Base-by-base conservation (phyloP, 1,140 invertebrate genomes). In the Acromyrmex heyeri region DNA sequence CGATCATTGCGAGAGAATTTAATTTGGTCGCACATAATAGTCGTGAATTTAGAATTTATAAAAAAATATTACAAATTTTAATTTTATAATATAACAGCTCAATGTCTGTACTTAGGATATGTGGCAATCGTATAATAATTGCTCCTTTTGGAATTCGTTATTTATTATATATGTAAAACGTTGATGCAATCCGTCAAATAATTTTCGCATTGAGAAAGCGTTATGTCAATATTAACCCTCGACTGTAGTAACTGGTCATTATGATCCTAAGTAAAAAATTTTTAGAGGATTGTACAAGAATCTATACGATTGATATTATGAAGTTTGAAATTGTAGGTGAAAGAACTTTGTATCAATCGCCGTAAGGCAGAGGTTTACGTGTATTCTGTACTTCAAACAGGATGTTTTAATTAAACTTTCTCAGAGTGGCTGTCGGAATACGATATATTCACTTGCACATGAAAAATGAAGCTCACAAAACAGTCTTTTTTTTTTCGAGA, bases 391-490 rank as follows among this genome's bases (percentile, higher is more conserved):
- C 38, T 44, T 44, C 38, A 44, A 44, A 44, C 38, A 10, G 38
- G 38, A 44, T 44, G 38, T 44, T 44, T 44, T 44, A 44, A 44
- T 44, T 44, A 44, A 44, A 44, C 38, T 44, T 44, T 5, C 10
- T 14, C 10, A 6, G 12, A 78, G 18, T 48, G 24, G 18, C 5
- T 64, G 16, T 27, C 5, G 3, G 48, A 18, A 16, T 24, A 5
- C 21, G 21, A 14, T 62, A 62, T 12, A 34, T 14, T 3, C 57
- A 48, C 0, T 69, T 38, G n/a, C 50, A 57, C 5, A 53, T 55
- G 34, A 61, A 64, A 59, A 82, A 77, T 10, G 61, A 44, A 38
- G 75, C 48, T 86, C 55, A 38, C 70, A 81, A 57, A 70, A 44
- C 6, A 6, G 10, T 34, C 27, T 8, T 77, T 62, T 62, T 50